A percentile compares a stretch with the other conserved stretches of the same genome.
Conservation (phyloP, 2,888 invertebrate genomes). For the Philopedon plagiatum region DNA sequence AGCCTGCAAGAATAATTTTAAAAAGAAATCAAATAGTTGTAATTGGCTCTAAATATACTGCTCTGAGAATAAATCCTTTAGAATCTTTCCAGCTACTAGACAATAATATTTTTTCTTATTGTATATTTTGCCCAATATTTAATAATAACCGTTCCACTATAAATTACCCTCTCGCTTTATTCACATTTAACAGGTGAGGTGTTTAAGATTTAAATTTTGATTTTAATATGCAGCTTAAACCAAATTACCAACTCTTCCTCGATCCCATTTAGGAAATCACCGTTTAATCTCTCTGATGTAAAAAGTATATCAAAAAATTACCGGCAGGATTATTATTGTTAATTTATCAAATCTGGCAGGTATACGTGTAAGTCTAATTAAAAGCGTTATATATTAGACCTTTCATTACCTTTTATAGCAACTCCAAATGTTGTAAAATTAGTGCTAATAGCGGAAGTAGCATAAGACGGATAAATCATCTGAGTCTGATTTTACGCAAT, state of each 20-base stretch:
- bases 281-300: neutral
- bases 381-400: slow-evolving; percentile 13
- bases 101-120: no score
- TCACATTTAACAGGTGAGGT: neutral
- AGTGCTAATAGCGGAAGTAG: neutral
- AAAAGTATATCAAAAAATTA: slow-evolving; percentile 1
- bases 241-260: neutral
- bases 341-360: slow-evolving; percentile 28
- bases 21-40: no score
- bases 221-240: neutral
- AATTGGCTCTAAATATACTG: no score
- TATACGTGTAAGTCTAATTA: slow-evolving; percentile 30
- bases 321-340: neutral
- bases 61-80: no score
- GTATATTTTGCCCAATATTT: no score
- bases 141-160: neutral
- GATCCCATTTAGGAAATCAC: slow-evolving; percentile 1
- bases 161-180: neutral
- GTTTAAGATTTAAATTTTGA: neutral
- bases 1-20: no score
- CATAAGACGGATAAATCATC: no score
- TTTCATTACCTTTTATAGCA: slow-evolving; percentile 19
- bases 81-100: no score
- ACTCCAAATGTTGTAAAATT: slow-evolving; percentile 9
- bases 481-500: no score